Evolutionary conservation across 2,797 vertebrate genomes (phyloP).

Genomic region (Tauraco hartlaubi): DNA sequence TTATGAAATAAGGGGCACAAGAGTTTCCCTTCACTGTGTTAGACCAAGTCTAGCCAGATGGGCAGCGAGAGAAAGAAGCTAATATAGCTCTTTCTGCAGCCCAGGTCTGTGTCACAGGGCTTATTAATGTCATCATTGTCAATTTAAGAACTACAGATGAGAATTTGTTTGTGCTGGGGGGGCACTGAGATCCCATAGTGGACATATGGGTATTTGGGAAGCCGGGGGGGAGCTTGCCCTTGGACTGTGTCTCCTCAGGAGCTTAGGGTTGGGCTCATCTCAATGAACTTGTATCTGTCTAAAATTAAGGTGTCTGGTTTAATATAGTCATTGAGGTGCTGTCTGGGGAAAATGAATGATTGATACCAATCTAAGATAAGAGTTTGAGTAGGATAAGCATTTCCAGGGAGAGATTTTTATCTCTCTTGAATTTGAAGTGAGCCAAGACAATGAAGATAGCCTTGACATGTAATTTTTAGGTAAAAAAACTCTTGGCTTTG

Average conservation of each 20-base stretch:
- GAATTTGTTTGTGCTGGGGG: background rate
- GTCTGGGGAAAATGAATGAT: conserved; percentile 61
- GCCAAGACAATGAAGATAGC: conserved; percentile 52
- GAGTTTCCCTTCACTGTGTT: background rate
- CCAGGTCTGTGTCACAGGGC: background rate
- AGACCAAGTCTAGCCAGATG: background rate
- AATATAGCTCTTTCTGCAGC: background rate
- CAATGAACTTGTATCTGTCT: conserved; percentile 39
- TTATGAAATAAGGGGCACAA: background rate
- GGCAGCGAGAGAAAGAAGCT: background rate
- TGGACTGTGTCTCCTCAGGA: background rate
- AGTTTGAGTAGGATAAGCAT: conserved; percentile 58
- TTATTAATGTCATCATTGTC: background rate
- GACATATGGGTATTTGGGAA: background rate
- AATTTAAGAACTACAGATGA: background rate
- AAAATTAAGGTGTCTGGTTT: conserved; percentile 54
- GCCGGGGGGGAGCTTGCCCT: background rate
- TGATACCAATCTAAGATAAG: conserved; percentile 68
- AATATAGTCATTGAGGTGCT: conserved; percentile 51
- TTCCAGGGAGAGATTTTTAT: conserved; percentile 69
- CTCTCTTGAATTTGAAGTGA: conserved; percentile 59
- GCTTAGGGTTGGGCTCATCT: background rate
- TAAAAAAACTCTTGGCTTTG: conserved; percentile 13
- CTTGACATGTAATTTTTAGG: conserved; percentile 45
- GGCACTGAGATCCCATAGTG: background rate